A percentile compares a stretch with the other conserved stretches of the same genome.
Conservation (phyloP, 2,113 vertebrate genomes). For the Bettongia penicillata region DNA sequence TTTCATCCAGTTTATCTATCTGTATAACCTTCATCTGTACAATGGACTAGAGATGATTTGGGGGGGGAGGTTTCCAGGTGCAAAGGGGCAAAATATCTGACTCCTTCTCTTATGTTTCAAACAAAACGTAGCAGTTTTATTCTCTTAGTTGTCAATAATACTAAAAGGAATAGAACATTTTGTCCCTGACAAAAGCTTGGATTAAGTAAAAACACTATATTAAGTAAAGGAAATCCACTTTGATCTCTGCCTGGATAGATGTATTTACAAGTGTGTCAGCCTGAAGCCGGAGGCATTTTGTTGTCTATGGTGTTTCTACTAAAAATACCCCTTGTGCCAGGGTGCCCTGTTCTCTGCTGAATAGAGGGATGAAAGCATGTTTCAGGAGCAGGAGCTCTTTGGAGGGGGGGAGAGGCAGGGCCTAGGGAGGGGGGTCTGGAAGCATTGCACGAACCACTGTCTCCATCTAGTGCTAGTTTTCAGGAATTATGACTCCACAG, state of each 20-base stretch:
- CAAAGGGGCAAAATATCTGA: background rate
- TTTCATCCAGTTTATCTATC: background rate
- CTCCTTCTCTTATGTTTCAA: conserved; percentile 35
- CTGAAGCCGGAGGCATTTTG: conserved; percentile 6
- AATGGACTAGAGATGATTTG: conserved; percentile 10
- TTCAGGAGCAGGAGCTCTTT: conserved; percentile 9
- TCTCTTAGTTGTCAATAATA: background rate
- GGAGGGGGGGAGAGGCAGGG: background rate
- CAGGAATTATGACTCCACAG: conserved; percentile 49
- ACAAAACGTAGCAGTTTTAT: background rate
- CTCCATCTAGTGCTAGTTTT: conserved; percentile 87
- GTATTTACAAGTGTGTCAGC: background rate
- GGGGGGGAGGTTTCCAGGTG: background rate
- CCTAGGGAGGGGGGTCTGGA: background rate
- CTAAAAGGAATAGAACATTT: conserved; percentile 20
- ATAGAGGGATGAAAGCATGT: conserved; percentile 6
- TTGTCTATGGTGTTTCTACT: conserved; percentile 39
- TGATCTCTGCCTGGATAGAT: background rate
- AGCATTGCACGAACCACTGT: conserved; percentile 77
- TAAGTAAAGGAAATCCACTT: conserved; percentile 43
- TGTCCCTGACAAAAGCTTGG: background rate
- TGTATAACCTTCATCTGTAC: background rate
- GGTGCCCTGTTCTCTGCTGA: conserved; percentile 17
- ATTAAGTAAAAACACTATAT: conserved; percentile 16
- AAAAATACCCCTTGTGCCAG: conserved; percentile 11